These are phyloP conservation scores for Coregonus suidteri DNA, from an alignment of 2,797 vertebrate genomes.

Conservation along the genomic window DNA sequence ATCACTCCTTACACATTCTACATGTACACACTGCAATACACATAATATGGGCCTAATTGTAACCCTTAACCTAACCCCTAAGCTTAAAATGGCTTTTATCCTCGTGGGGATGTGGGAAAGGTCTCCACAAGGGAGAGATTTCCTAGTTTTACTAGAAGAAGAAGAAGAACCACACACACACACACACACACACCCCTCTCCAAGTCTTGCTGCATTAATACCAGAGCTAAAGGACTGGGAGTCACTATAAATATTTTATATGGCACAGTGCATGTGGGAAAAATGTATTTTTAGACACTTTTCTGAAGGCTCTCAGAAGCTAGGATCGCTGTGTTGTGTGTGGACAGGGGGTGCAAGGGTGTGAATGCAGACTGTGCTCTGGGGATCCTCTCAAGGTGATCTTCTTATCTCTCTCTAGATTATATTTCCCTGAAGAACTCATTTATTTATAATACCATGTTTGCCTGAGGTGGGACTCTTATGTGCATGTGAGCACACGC, in stretches of 20 bases:
- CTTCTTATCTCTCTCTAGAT: conserved; percentile 4
- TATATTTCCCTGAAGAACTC: conserved; percentile 11
- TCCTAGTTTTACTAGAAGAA: no score
- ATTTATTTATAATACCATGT: conserved; percentile 8
- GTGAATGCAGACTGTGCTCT: not conserved
- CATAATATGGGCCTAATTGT: no score
- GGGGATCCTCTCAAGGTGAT: conserved; percentile 39
- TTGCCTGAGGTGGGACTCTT: not conserved
- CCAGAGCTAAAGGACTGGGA: conserved; percentile 72
- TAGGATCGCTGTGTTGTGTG: conserved; percentile 12
- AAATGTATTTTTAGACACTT: conserved; percentile 75
- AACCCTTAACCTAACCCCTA: no score
- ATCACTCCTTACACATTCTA: no score
- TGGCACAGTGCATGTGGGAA: conserved; percentile 80
- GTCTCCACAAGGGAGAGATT: no score
- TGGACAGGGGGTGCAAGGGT: not conserved
- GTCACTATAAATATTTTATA: conserved; percentile 83
- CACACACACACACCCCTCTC: conserved; percentile 9
- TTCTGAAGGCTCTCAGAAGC: conserved; percentile 46
- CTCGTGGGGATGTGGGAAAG: no score
- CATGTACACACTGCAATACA: no score
- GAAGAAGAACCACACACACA: not conserved
- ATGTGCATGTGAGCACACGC: no score
- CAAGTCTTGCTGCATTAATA: conserved; percentile 55
- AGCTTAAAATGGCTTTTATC: no score